phyloP scores from a whole-genome alignment of 2,797 vertebrate genomes.

The Microchirus variegatus region DNA sequence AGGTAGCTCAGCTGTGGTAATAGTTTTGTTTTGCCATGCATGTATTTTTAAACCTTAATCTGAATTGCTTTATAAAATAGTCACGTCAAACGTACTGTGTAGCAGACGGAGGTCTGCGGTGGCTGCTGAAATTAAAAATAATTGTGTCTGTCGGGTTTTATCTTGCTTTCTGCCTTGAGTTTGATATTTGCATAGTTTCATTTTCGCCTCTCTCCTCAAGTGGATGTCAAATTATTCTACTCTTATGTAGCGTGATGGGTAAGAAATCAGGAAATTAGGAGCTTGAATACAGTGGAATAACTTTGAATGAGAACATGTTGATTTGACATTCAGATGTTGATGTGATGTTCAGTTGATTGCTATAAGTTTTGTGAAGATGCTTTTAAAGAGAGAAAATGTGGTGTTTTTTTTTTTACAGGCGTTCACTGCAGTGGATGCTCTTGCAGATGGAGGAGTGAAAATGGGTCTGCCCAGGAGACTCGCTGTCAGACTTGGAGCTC shows the following conservation, averaged over 20 bases:
- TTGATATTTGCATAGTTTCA: slow-evolving; percentile 13
- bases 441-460: slow-evolving; percentile 96
- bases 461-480: slow-evolving; percentile 95
- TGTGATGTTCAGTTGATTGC: no score
- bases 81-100: slow-evolving; percentile 4
- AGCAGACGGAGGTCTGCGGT: slow-evolving; percentile 10
- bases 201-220: not conserved
- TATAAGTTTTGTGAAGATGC: not conserved
- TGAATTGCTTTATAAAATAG: slow-evolving; percentile 14
- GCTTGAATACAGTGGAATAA: not conserved
- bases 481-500: slow-evolving; percentile 93
- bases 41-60: slow-evolving; percentile 12
- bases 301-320: not conserved
- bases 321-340: not conserved
- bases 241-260: not conserved
- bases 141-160: slow-evolving; percentile 29
- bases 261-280: not conserved
- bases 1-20: slow-evolving; percentile 10
- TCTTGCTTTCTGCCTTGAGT: slow-evolving; percentile 8
- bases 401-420: slow-evolving; percentile 77
- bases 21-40: not conserved
- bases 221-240: not conserved
- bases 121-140: slow-evolving; percentile 28
- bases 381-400: not conserved
- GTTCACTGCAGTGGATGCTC: slow-evolving; percentile 92